Conservation (phyloP, 2,113 vertebrate species). For the Bos indicus region DNA sequence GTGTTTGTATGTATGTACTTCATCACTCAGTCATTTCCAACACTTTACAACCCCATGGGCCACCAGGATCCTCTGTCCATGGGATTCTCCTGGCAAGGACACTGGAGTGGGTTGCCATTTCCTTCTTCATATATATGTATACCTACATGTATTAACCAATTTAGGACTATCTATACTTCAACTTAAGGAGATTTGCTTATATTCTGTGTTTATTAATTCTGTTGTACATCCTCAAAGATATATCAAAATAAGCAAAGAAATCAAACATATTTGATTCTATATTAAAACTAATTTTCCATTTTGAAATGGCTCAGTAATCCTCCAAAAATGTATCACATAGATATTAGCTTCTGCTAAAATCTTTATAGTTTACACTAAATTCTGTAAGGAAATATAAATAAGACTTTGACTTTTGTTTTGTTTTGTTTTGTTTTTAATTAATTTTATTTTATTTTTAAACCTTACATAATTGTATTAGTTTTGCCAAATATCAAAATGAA, state of each 20-base stretch:
- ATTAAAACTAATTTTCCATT: not conserved
- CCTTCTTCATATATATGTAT: not conserved
- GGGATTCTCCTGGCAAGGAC: not conserved
- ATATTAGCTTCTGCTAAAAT: not conserved
- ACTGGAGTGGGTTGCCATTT: not conserved
- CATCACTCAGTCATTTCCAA: not conserved
- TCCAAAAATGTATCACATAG: not conserved
- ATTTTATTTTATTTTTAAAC: no score
- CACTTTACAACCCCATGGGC: not conserved
- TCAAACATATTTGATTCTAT: not conserved
- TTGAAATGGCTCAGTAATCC: not conserved
- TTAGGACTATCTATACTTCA: not conserved
- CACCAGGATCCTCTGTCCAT: not conserved
- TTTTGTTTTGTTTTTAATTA: no score
- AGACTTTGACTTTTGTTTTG: not conserved
- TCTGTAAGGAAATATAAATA: not conserved
- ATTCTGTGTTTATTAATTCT: not conserved
- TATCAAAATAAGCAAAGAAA: not conserved
- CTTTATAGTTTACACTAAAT: not conserved
- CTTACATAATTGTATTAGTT: no score
- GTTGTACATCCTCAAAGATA: not conserved
- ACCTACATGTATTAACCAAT: not conserved
- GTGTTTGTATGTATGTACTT: not conserved
- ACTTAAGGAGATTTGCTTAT: not conserved
- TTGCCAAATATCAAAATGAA: no score